Percentiles rank a stretch among this genome's conserved stretches.
Evolutionary conservation across 2,797 vertebrate genomes (phyloP).

Genomic region (Halcyon smyrnensis): DNA sequence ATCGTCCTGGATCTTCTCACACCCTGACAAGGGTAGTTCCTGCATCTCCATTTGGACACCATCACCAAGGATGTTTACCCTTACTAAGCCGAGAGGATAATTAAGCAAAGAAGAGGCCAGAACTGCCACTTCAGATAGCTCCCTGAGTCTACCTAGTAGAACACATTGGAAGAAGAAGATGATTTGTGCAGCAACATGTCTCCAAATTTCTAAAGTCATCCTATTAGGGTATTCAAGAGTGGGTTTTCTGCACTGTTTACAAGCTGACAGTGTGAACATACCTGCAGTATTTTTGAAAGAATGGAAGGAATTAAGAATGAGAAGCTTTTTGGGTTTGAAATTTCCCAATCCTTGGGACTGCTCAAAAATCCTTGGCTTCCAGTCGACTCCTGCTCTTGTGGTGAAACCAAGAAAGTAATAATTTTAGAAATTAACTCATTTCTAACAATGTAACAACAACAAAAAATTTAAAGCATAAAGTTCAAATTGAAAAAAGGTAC

Average conservation of each 20-base stretch:
- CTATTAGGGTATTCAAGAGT: neutral
- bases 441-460: neutral
- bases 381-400: neutral
- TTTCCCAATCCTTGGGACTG: neutral
- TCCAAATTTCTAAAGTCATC: neutral
- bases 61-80: neutral
- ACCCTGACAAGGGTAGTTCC: neutral
- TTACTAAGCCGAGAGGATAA: neutral
- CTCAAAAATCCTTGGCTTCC: neutral
- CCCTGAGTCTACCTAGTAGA: neutral
- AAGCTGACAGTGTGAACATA: neutral
- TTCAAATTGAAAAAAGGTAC: neutral
- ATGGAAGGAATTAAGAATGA: neutral
- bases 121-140: neutral
- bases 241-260: neutral
- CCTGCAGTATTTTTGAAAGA: neutral
- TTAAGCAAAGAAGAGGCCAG: neutral
- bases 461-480: neutral
- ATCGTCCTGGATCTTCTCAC: neutral
- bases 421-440: neutral
- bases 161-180: neutral
- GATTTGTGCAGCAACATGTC: neutral
- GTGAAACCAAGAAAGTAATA: neutral
- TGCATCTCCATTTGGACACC: neutral
- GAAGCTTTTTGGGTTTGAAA: neutral